These are phyloP conservation scores for Drosophila neonasuta DNA, from an alignment of 2,888 invertebrate species.

Conservation along the genomic window DNA sequence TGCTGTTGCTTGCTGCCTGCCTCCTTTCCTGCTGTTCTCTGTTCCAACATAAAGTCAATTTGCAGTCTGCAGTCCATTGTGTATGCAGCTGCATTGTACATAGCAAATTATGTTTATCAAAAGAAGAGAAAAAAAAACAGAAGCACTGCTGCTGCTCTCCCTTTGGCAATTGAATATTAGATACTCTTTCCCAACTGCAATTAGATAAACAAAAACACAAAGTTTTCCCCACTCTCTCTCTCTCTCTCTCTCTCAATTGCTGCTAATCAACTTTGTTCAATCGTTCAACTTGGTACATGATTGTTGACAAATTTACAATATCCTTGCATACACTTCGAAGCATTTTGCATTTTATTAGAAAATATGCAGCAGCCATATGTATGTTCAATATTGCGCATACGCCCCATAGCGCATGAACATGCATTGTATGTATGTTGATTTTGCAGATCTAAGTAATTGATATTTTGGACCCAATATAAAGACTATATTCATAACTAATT, in stretches of 20 bases:
- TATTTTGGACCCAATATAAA: constrained; percentile 1
- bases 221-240: not conserved
- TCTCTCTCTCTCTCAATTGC: not conserved
- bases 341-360: constrained; percentile 39
- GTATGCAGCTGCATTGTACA: constrained; percentile 50
- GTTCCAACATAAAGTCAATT: constrained; percentile 48
- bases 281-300: not conserved
- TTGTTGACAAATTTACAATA: not conserved
- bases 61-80: constrained; percentile 46
- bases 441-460: constrained; percentile 25
- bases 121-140: constrained; percentile 13
- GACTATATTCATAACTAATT: not conserved
- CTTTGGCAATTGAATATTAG: not conserved
- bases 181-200: constrained; percentile 24
- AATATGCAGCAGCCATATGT: constrained; percentile 40
- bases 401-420: constrained; percentile 12
- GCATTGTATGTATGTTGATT: not conserved
- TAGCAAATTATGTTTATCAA: constrained; percentile 49
- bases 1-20: not conserved
- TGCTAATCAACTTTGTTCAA: not conserved
- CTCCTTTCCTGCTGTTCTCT: not conserved
- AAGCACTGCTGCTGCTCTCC: constrained; percentile 1
- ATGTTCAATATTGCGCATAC: constrained; percentile 46
- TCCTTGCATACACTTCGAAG: not conserved
- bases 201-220: not conserved